A percentile compares a stretch with the other conserved stretches of the same genome.
These are phyloP conservation scores for Salmo trutta DNA, from an alignment of 2,797 vertebrate species.

Conservation along the genomic window DNA sequence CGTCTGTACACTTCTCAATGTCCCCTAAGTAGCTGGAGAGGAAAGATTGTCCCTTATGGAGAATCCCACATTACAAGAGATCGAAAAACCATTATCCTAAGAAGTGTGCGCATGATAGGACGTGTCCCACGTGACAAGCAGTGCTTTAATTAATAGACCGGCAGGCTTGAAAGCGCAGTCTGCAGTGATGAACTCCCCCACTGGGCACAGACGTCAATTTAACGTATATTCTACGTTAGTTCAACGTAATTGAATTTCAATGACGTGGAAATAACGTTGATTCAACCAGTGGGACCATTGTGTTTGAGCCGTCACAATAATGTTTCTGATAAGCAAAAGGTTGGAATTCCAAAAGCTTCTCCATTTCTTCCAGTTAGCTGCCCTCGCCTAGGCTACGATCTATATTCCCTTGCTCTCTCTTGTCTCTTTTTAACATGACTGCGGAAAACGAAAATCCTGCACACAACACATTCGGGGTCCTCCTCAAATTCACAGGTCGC, in stretches of 20 bases:
- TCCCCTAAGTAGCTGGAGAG: constrained; percentile 77
- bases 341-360: constrained; percentile 85
- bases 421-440: constrained; percentile 37
- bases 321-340: constrained; percentile 87
- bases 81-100: constrained; percentile 71
- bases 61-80: constrained; percentile 70
- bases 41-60: constrained; percentile 74
- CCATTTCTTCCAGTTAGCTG: constrained; percentile 66
- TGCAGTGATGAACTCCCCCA: constrained; percentile 66
- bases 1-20: constrained; percentile 75
- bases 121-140: constrained; percentile 79
- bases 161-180: constrained; percentile 82
- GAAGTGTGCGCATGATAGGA: constrained; percentile 70
- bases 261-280: no score
- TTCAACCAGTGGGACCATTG: constrained; percentile 70
- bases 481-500: constrained; percentile 55
- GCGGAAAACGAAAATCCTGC: constrained; percentile 37
- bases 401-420: constrained; percentile 42
- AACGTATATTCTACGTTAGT: no score
- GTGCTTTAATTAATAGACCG: constrained; percentile 89
- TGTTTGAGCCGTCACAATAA: constrained; percentile 88
- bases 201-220: no score
- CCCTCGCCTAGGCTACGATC: constrained; percentile 70
- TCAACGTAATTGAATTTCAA: no score
- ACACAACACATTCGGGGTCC: constrained; percentile 38